Evolutionary conservation across 1,140 invertebrate genomes (phyloP), one percentile per base, ranked within the genome.

Genomic region (Heliothis virescens): DNA sequence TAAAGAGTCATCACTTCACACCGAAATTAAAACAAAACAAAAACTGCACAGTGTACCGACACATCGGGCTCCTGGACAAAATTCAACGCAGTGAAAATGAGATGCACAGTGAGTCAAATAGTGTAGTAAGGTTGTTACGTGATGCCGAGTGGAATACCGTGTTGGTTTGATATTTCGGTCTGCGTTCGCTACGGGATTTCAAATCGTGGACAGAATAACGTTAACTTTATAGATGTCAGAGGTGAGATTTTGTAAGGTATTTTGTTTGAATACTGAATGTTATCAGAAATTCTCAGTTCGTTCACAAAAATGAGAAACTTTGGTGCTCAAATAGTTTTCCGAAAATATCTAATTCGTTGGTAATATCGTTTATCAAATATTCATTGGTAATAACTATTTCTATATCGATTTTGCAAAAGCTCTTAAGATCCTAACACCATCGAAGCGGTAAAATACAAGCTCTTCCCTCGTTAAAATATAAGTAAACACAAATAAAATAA

Each of bases 401-500:
- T 41, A 7, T 41, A 41, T 41, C 34, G 3, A 34, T 34, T 41
- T 41, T 7, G 3, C 34, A 0, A 41, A 41, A 41, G 34, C 34
- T 41, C 34, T 41, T 41, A 41, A 41, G 34, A 41, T 7, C 34
- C 34, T 5, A 41, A 9, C 34, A 13, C 3, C 16, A 67, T 18
- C 18, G 41, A n/a, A 48, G 16, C 63, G 2, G 34, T 67, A 47
- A 18, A 67, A 18, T 50, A 67, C 41, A 67, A 21, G 34, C 63
- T 48, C 16, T 65, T 48, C 12, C 9, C 48, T 41, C 65, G 47
- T 71, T 29, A 71, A 52, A 71, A 71, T 18, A 71, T 52, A 69
- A 69, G 65, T 69, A 53, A 69, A 71, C 52, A 71, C 67, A 21
- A 71, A 71, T 71, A 71, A 71, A 71, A 71, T 71, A 71, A 71